A percentile compares a stretch with the other conserved stretches of the same genome.
Conservation (phyloP, 2,113 vertebrate genomes). For the Nycticorax nycticorax region DNA sequence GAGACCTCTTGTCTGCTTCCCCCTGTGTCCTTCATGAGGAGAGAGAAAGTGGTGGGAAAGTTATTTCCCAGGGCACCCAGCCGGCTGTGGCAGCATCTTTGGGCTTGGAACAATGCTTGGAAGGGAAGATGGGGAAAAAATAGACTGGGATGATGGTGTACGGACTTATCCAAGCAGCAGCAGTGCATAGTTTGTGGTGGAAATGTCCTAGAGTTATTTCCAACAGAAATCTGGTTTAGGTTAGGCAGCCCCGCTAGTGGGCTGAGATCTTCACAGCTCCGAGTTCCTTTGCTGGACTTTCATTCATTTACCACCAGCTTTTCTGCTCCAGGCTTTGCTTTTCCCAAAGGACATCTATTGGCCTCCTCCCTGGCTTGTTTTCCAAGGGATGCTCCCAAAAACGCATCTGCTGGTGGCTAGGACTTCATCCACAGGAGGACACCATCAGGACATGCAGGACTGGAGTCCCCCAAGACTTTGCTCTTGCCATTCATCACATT, state of each 20-base stretch:
- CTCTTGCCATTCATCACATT: not conserved
- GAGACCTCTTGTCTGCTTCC: conserved; percentile 29
- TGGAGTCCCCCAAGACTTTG: not conserved
- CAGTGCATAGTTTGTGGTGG: not conserved
- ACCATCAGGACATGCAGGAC: not conserved
- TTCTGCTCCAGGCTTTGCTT: not conserved
- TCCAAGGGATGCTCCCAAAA: not conserved
- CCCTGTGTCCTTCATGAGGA: not conserved
- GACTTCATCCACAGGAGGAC: not conserved
- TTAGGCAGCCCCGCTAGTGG: not conserved
- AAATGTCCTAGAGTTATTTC: not conserved
- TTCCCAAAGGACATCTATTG: not conserved
- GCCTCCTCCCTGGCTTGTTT: not conserved
- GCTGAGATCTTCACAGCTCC: not conserved
- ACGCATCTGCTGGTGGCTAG: not conserved
- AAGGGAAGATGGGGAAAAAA: conserved; percentile 24
- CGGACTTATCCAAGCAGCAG: not conserved
- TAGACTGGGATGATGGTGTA: not conserved
- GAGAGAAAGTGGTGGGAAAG: conserved; percentile 50
- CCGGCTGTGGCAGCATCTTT: not conserved
- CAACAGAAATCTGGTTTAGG: not conserved
- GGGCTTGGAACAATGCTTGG: conserved; percentile 30
- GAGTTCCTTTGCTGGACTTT: not conserved
- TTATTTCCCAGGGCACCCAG: conserved; percentile 36
- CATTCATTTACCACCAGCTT: not conserved